These are phyloP conservation scores for Nannoperca obscura DNA, from an alignment of 2,797 vertebrate species.

Conservation along the genomic window DNA sequence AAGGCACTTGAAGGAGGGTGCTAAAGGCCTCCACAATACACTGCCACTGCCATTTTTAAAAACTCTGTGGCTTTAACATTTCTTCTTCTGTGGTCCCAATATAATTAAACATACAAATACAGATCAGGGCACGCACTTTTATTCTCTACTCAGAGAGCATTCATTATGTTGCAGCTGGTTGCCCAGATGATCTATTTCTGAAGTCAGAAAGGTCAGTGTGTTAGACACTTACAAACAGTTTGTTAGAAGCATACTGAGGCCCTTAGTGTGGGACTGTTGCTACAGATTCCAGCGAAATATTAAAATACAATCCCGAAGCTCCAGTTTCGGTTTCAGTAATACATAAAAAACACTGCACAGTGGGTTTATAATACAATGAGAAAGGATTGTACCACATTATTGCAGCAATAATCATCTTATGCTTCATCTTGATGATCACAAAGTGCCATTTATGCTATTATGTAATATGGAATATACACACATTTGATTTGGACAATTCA, in stretches of 20 bases:
- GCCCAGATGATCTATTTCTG: no score
- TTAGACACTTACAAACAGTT: neutral
- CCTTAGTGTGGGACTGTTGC: neutral
- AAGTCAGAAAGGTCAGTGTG: no score
- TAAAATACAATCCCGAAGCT: neutral
- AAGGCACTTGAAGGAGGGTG: neutral
- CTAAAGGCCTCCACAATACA: neutral
- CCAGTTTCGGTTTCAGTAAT: no score
- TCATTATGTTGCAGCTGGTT: no score
- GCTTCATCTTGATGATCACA: neutral
- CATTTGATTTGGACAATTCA: slow-evolving; percentile 3
- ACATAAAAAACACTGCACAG: neutral
- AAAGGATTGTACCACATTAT: no score
- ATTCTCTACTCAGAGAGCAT: neutral
- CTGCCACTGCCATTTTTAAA: neutral
- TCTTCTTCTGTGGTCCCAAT: neutral
- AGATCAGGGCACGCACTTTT: neutral
- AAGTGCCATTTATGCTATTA: neutral
- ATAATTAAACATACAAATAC: slow-evolving; percentile 9
- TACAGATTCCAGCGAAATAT: neutral
- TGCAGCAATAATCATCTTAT: neutral
- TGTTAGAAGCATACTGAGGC: neutral
- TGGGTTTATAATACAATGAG: neutral
- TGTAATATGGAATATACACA: neutral
- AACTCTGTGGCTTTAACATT: neutral